Evolutionary conservation across 2,113 vertebrate species (phyloP).

Genomic region (Malurus alboscapulatus): DNA sequence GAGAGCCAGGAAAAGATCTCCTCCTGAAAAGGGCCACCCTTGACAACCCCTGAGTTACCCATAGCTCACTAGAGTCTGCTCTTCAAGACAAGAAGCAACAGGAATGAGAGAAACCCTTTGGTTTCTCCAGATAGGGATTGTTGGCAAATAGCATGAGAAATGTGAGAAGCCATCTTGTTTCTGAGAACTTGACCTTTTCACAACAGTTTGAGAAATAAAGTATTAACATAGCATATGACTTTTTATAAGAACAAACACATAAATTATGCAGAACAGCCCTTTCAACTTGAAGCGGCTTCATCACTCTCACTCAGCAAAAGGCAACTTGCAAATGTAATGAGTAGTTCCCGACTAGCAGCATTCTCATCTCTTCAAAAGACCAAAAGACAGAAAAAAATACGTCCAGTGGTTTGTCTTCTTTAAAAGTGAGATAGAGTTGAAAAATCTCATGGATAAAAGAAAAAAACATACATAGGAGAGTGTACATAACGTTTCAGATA

Average conservation of each 20-base stretch:
- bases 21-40: background rate
- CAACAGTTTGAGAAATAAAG: background rate
- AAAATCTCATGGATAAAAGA: background rate
- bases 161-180: background rate
- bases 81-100: background rate
- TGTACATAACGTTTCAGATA: background rate
- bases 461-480: background rate
- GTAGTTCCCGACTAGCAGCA: background rate
- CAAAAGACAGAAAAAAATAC: background rate
- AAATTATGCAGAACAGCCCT: background rate
- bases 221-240: background rate
- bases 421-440: background rate
- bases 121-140: background rate
- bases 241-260: background rate
- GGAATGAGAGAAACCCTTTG: background rate
- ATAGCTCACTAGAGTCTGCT: fast-evolving
- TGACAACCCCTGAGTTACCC: background rate
- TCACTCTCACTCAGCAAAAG: background rate
- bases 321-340: background rate
- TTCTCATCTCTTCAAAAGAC: background rate
- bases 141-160: background rate
- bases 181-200: background rate
- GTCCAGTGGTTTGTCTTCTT: background rate
- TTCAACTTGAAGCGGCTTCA: background rate
- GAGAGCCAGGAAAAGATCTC: background rate